A percentile compares a stretch with the other conserved stretches of the same genome.
Conservation (phyloP, 2,888 invertebrate species). For the Abscondita cerata region DNA sequence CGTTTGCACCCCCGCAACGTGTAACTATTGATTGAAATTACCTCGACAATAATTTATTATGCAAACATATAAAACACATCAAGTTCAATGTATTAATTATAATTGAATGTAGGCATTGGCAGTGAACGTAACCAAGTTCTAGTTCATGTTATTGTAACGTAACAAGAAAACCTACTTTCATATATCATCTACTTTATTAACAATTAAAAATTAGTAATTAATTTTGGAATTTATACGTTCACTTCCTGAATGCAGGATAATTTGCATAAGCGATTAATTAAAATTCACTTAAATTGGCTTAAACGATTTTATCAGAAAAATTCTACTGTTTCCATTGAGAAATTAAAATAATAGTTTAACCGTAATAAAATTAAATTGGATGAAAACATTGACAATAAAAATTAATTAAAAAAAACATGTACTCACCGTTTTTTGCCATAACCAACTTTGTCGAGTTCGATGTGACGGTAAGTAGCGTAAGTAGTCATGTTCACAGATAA, state of each 20-base stretch:
- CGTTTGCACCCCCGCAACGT: neutral
- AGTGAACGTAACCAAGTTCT: slow-evolving; percentile 9
- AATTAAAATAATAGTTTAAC: no score
- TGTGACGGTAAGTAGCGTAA: slow-evolving; percentile 92
- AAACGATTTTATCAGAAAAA: no score
- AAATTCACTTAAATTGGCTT: no score
- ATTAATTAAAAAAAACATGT: neutral
- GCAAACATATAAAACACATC: neutral
- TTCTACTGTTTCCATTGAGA: no score
- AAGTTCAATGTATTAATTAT: slow-evolving; percentile 9
- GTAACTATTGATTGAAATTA: slow-evolving; percentile 20
- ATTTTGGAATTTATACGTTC: neutral
- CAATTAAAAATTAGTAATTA: neutral
- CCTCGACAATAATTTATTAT: neutral
- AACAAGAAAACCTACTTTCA: slow-evolving; percentile 7
- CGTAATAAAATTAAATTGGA: neutral
- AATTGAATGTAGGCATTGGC: slow-evolving; percentile 6
- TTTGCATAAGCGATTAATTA: no score
- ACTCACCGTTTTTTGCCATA: slow-evolving; percentile 90
- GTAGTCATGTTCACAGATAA: slow-evolving; percentile 74
- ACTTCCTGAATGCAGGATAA: no score
- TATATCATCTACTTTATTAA: no score
- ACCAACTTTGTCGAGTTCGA: slow-evolving; percentile 93
- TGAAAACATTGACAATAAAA: neutral
- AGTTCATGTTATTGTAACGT: neutral